These are phyloP conservation scores for Nansenia antarctica DNA, from an alignment of 2,113 vertebrate species.

Conservation along the genomic window DNA sequence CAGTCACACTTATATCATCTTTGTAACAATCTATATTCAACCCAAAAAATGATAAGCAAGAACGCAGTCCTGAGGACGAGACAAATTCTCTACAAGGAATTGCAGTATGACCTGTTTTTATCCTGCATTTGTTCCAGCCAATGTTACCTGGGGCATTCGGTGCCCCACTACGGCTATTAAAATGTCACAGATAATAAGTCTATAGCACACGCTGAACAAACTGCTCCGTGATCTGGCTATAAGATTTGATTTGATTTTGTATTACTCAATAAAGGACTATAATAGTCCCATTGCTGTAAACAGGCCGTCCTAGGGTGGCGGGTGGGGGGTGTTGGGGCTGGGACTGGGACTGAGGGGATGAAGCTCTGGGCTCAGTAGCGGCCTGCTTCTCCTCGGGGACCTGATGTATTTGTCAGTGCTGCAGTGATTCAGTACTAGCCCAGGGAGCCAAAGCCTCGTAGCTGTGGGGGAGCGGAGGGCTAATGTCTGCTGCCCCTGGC, in stretches of 20 bases:
- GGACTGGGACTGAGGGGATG: slow-evolving; percentile 6
- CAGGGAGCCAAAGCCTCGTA: slow-evolving; percentile 23
- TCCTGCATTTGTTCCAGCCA: slow-evolving; percentile 16
- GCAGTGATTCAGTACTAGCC: slow-evolving; percentile 51
- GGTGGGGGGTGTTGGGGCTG: not conserved
- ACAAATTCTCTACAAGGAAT: slow-evolving; percentile 18
- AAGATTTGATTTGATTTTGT: slow-evolving; percentile 30
- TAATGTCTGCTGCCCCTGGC: slow-evolving; percentile 40
- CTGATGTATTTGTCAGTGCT: slow-evolving; percentile 52
- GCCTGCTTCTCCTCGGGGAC: slow-evolving; percentile 45
- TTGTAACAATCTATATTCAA: not conserved
- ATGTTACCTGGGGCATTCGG: slow-evolving; percentile 32
- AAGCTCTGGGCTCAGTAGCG: slow-evolving; percentile 28
- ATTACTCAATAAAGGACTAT: slow-evolving; percentile 19
- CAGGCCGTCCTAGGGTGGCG: not conserved
- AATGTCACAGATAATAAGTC: slow-evolving; percentile 58
- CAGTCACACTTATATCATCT: too few relatives aligned
- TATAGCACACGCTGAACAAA: slow-evolving; percentile 40
- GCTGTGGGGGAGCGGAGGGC: slow-evolving; percentile 32
- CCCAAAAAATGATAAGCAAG: not conserved
- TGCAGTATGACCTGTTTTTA: slow-evolving; percentile 41
- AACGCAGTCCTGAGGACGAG: slow-evolving; percentile 4
- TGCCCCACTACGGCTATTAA: slow-evolving; percentile 37
- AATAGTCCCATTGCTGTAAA: not conserved
- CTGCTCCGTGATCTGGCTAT: slow-evolving; percentile 45